A percentile compares a stretch with the other conserved stretches of the same genome.
Evolutionary conservation across 2,113 vertebrate species (phyloP).

Genomic region (Perca fluviatilis): DNA sequence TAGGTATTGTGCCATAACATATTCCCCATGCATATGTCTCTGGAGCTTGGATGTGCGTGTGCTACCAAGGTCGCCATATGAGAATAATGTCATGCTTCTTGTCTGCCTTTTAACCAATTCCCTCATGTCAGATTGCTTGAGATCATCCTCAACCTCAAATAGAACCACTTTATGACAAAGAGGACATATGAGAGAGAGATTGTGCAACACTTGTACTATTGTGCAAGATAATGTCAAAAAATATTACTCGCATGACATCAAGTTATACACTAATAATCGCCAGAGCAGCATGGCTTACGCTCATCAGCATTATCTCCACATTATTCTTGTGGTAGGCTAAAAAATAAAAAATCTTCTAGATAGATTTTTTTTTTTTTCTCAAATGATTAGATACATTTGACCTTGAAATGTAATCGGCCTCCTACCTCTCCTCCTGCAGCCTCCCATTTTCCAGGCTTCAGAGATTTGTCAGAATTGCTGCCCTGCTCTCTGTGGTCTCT

Average conservation of each 20-base stretch:
- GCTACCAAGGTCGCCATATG: constrained; percentile 29
- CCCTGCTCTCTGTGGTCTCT: constrained; percentile 54
- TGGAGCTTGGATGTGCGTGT: constrained; percentile 22
- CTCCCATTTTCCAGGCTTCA: constrained; percentile 56
- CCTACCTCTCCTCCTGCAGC: constrained; percentile 29
- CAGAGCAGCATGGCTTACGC: neutral
- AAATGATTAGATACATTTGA: constrained; percentile 57
- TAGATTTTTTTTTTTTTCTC: neutral
- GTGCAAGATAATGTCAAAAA: constrained; percentile 29
- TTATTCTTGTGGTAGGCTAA: neutral
- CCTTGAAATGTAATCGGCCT: constrained; percentile 58
- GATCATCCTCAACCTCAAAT: constrained; percentile 23
- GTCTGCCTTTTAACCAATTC: constrained; percentile 31
- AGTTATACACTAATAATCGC: constrained; percentile 20
- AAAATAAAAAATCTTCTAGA: no score
- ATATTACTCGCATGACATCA: constrained; percentile 27
- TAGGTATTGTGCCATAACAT: constrained; percentile 18
- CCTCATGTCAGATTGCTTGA: constrained; percentile 29
- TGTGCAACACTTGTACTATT: neutral
- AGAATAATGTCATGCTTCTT: constrained; percentile 39
- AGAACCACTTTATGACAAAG: constrained; percentile 12
- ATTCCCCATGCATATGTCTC: constrained; percentile 33
- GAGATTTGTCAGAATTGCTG: constrained; percentile 53
- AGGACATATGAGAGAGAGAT: neutral
- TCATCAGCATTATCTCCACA: constrained; percentile 31